Conservation (phyloP, 1,140 invertebrate genomes). For the Bombus waltoni region DNA sequence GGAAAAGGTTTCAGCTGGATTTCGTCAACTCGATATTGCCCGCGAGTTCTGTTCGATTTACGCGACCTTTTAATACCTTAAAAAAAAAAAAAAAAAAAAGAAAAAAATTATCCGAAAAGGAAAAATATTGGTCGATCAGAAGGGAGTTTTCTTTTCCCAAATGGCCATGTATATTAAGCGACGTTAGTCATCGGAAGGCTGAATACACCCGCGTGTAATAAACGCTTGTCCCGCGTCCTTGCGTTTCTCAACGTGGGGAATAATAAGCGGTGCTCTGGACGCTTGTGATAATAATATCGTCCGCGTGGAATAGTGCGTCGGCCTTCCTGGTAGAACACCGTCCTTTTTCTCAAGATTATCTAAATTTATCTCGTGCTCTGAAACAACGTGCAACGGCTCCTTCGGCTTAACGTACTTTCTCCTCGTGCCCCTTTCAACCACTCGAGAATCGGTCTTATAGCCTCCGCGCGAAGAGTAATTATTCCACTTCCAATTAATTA, state of each 20-base stretch:
- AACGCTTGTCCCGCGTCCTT: constrained; percentile 50
- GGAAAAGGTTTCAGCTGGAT: not conserved
- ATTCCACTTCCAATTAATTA: constrained; percentile 38
- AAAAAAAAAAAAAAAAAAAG: not conserved
- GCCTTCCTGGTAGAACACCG: constrained; percentile 61
- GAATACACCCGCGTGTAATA: constrained; percentile 1
- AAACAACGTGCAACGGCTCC: constrained; percentile 46
- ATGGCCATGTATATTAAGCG: not conserved
- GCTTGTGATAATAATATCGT: constrained; percentile 60
- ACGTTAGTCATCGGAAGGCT: not conserved
- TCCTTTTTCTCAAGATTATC: constrained; percentile 60
- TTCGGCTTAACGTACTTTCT: constrained; percentile 33
- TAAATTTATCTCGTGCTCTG: constrained; percentile 63
- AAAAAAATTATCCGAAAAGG: not conserved
- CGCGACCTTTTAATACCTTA: not conserved
- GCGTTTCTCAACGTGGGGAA: constrained; percentile 34
- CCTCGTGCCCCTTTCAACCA: constrained; percentile 19
- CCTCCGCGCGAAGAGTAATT: constrained; percentile 14
- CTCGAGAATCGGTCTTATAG: constrained; percentile 5
- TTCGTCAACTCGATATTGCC: too few species aligned
- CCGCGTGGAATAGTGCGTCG: constrained; percentile 50
- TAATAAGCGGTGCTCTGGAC: constrained; percentile 41
- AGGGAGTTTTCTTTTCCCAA: not conserved
- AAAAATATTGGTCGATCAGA: not conserved
- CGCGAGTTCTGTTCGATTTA: not conserved